Conservation (phyloP, 2,797 vertebrate genomes). For the Acipenser transmontanus region DNA sequence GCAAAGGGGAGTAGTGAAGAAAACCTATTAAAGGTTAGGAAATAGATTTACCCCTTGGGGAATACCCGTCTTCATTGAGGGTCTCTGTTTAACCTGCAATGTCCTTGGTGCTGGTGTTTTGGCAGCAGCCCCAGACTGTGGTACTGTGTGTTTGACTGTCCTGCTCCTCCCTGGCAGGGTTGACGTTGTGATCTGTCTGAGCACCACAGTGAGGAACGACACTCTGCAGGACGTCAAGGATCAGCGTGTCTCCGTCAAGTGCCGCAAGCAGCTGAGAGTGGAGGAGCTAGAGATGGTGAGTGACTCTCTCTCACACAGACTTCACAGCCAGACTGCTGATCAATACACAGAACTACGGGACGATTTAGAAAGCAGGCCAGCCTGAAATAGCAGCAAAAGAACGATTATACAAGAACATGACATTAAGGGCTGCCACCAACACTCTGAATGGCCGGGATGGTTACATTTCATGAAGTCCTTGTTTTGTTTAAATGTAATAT, state of each 20-base stretch:
- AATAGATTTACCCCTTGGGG: constrained; percentile 16
- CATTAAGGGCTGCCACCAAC: too few relatives aligned
- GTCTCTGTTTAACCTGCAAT: too few relatives aligned
- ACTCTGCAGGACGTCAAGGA: constrained; percentile 89
- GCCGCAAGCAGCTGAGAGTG: constrained; percentile 90
- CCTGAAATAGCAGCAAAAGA: too few relatives aligned
- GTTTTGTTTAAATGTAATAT: too few relatives aligned
- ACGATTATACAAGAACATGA: too few relatives aligned
- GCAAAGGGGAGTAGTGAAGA: too few relatives aligned
- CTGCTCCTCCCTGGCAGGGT: constrained; percentile 58
- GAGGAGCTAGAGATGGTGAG: constrained; percentile 94
- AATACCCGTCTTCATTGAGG: too few relatives aligned
- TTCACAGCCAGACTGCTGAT: too few relatives aligned
- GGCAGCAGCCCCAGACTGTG: background rate
- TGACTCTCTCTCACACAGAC: background rate
- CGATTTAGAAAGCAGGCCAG: too few relatives aligned
- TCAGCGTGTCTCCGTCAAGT: constrained; percentile 87
- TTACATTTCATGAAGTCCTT: too few relatives aligned
- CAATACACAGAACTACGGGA: too few relatives aligned
- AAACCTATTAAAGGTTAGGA: background rate
- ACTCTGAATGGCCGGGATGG: too few relatives aligned
- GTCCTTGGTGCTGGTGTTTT: background rate
- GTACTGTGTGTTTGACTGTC: background rate
- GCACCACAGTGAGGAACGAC: constrained; percentile 91
- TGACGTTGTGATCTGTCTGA: constrained; percentile 93